These are phyloP conservation scores for Tuta absoluta DNA, from an alignment of 2,888 invertebrate species.

Conservation along the genomic window DNA sequence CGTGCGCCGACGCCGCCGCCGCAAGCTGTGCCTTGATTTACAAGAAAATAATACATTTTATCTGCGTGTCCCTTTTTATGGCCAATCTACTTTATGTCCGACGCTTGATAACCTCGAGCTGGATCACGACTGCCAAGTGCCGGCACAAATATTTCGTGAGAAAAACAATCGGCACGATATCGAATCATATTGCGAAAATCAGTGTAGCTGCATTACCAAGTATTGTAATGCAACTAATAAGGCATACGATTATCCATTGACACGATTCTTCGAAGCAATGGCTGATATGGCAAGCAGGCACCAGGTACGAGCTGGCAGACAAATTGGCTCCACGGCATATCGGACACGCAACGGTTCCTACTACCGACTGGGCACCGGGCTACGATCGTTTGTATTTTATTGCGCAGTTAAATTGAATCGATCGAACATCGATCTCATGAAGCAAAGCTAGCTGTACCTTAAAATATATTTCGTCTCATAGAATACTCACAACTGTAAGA, in stretches of 20 bases:
- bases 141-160: background rate
- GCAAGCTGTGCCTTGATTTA: constrained; percentile 39
- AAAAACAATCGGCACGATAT: background rate
- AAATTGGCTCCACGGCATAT: constrained; percentile 32
- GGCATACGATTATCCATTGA: constrained; percentile 10
- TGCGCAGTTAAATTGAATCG: background rate
- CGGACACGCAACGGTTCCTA: constrained; percentile 40
- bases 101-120: background rate
- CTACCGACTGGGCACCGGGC: background rate
- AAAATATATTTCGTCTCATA: background rate
- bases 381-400: constrained; percentile 9
- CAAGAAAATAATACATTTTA: constrained; percentile 31
- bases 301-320: constrained; percentile 17
- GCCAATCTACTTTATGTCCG: background rate
- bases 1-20: constrained; percentile 32
- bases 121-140: background rate
- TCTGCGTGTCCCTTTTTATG: background rate
- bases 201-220: background rate
- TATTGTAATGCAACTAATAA: background rate
- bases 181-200: constrained; percentile 5
- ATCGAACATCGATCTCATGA: background rate
- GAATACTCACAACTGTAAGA: too few species aligned
- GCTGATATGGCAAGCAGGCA: constrained; percentile 9
- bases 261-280: constrained; percentile 9
- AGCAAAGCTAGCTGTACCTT: background rate